Percentiles rank a stretch among this genome's conserved stretches.
phyloP scores from a whole-genome alignment of 2,797 vertebrate species.

The Gymnopithys bicolor region DNA sequence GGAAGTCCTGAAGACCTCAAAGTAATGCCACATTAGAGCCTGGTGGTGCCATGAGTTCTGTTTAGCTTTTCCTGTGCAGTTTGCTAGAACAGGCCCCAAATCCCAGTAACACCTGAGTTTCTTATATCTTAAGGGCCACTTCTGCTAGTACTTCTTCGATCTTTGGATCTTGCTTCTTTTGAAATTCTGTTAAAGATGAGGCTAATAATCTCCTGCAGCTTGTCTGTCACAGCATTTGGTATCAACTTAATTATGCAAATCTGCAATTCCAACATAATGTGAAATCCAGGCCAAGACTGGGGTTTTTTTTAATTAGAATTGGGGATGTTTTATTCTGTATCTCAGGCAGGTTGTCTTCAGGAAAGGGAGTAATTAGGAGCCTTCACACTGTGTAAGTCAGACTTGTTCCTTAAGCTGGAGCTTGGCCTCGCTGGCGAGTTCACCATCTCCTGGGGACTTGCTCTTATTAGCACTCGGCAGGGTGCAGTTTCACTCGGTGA shows the following conservation, averaged over 20 bases:
- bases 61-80: background rate
- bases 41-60: background rate
- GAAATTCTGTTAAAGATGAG: background rate
- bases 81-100: background rate
- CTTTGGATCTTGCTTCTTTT: background rate
- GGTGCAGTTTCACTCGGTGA: background rate
- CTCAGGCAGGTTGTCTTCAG: background rate
- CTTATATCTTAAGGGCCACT: background rate
- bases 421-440: fast-evolving
- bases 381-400: background rate
- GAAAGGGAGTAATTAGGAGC: background rate
- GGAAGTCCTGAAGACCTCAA: background rate
- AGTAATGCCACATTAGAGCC: background rate
- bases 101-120: background rate
- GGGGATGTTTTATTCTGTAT: background rate
- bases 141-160: background rate
- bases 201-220: background rate
- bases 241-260: slow-evolving; percentile 10
- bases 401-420: background rate
- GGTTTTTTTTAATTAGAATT: background rate
- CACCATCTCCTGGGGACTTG: background rate
- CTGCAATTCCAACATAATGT: background rate
- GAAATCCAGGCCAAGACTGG: background rate
- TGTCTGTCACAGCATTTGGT: background rate
- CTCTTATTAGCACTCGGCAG: background rate